Base-by-base conservation (phyloP, 2,113 vertebrate genomes). In the Cavia porcellus region DNA sequence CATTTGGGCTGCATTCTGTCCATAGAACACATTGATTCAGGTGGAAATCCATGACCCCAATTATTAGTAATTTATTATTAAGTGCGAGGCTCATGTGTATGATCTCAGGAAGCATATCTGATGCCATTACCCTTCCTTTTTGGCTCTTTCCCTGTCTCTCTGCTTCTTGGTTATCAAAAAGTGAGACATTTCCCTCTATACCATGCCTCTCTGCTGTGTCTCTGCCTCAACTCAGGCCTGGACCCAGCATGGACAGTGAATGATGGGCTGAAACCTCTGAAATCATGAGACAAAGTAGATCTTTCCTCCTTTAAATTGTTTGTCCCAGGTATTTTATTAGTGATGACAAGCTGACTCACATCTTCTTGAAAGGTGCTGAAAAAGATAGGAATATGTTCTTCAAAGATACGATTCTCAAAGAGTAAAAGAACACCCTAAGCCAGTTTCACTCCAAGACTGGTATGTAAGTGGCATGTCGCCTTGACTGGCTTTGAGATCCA, bases 21-120 rank as follows among this genome's bases (percentile, higher is more conserved):
- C 89, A 35, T 87, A 45, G 75, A 74, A 83, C 0, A 66, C 32
- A 85, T 83, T 95, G 66, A 91, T 96, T 97, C 55, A 92, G 79
- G 38, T 84, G 7, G 22, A 96, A 86, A 91, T 94, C 6, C 22
- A 93, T 61, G 62, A 84, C 87, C 80, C 89, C 50, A 59, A 25
- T 95, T 86, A 81, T 97, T 85, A 88, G 10, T 91, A 92, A 83
- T 86, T 38, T 38, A 38, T 38, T 38, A 38, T 38, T 38, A 28
- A 28, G 72, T 0, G 1, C 7, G 24, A 1, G 24, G 24, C 4
- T 5, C 4, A 14, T 24, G 72, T 42, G 38, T 11, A 12, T 13
- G 22, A 75, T 5, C 24, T 75, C 11, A 75, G 22, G 24, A 45
- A 45, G 38, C 13, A 0, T 45, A 25, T 75, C 72, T 75, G 72